Conservation (phyloP, 2,797 vertebrate species). For the Catharus ustulatus region DNA sequence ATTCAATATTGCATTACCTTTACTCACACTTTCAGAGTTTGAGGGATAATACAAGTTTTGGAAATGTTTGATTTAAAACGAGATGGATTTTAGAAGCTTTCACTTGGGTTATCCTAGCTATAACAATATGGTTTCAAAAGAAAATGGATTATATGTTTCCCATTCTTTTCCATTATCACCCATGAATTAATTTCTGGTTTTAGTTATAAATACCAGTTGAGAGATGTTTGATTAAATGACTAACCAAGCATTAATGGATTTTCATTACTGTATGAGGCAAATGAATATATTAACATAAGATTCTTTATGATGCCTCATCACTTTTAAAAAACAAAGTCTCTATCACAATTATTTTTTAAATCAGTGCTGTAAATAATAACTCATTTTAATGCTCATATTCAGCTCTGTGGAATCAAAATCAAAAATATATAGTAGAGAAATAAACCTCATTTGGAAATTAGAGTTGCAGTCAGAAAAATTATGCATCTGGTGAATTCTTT, state of each 20-base stretch:
- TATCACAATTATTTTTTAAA: not conserved
- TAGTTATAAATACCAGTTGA: not conserved
- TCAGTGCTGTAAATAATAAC: not conserved
- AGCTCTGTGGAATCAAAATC: not conserved
- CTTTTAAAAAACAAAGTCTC: not conserved
- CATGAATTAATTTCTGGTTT: not conserved
- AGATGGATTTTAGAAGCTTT: not conserved
- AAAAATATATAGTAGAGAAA: not conserved
- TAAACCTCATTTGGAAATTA: not conserved
- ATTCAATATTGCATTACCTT: not conserved
- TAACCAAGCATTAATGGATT: not conserved
- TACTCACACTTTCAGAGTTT: not conserved
- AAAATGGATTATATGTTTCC: not conserved
- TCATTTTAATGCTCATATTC: not conserved
- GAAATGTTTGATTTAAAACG: not conserved
- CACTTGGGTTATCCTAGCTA: not conserved
- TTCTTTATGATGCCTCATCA: not conserved
- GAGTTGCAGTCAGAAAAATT: not conserved
- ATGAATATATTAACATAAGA: not conserved
- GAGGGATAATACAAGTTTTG: not conserved
- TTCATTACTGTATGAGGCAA: not conserved
- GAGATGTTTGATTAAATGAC: not conserved
- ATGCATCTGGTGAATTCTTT: not conserved
- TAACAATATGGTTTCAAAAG: not conserved
- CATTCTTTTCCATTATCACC: not conserved